Base-by-base conservation (phyloP, 2,113 vertebrate species). In the Malurus elegans region DNA sequence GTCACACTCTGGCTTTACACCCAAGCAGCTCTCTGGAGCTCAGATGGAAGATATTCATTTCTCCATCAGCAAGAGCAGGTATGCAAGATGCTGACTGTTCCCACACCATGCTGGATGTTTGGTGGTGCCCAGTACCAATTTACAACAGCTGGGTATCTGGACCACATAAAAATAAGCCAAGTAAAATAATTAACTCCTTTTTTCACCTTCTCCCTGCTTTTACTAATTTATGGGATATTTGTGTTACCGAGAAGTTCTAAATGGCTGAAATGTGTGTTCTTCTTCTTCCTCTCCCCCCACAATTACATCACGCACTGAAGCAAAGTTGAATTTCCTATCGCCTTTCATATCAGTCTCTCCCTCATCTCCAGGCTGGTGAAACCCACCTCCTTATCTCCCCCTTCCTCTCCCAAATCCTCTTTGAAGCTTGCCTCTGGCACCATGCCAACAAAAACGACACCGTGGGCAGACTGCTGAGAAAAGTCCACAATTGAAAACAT, bases 321-420 rank as follows among this genome's bases (percentile, higher is more conserved):
- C 66, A 66, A 94, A 97, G 91, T 44, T 73, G 69, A 75, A 83
- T 96, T 95, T 92, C 90, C 74, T 83, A 96, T 93, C 86, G 0
- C 79, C 34, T 69, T 79, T 44, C 58, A 6, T 86, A 93, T 95
- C 92, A 82, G 85, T 66, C 2, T 1, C 18, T 88, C 79, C 62
- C n/a, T 94, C 45, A 86, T 79, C 81, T 66, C 65, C 69, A 94
- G 78, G 69, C 73, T 94, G 78, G 69, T 36, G 79, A 92, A 86
- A 75, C 58, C 24, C 57, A 74, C n/a, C 36, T 86, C 71, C 54
- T 95, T 93, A 93, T 96, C 92, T 91, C 40, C 34, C 17, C 47
- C 29, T 47, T 71, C 36, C 40, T 58, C 18, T 92, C 70, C 32
- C 36, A 90, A 76, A 69, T 34, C 62, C 62, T 54, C 79, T 92